These are phyloP conservation scores for Salvelinus sp. DNA, from an alignment of 2,113 vertebrate species.

Conservation along the genomic window DNA sequence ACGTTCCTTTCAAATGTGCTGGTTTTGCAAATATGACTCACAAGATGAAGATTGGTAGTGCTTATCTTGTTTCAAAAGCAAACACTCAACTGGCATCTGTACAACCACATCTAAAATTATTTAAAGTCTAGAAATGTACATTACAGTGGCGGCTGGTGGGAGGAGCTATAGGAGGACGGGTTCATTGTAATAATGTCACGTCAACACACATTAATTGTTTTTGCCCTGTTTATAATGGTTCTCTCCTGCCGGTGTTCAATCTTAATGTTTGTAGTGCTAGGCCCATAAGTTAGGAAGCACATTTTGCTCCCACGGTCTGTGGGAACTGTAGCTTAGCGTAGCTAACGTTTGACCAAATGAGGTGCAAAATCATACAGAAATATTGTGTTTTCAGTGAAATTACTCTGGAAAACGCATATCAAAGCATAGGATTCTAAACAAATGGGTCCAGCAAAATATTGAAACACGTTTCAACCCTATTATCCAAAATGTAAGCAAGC, in stretches of 20 bases:
- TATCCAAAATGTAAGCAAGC: not conserved
- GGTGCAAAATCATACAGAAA: not conserved
- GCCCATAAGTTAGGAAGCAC: not conserved
- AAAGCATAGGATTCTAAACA: not conserved
- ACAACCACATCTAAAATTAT: not conserved
- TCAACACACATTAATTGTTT: constrained; percentile 36
- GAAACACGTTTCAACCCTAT: not conserved
- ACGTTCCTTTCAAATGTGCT: not conserved
- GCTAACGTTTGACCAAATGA: not conserved
- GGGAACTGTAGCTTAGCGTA: not conserved
- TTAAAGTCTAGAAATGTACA: constrained; percentile 49
- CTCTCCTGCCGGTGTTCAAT: constrained; percentile 23
- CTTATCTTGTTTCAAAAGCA: constrained; percentile 14
- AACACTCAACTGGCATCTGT: not conserved
- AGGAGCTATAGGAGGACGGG: no score
- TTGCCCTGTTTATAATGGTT: constrained; percentile 8
- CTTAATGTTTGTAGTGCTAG: not conserved
- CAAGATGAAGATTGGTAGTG: not conserved
- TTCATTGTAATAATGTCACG: not conserved
- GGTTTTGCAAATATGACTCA: not conserved
- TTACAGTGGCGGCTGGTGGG: not conserved
- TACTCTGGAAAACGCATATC: no score
- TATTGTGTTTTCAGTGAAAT: no score
- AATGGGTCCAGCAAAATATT: not conserved
- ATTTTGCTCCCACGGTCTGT: not conserved